These are phyloP conservation scores for Andrena camellia DNA, from an alignment of 2,888 invertebrate genomes.

Conservation along the genomic window DNA sequence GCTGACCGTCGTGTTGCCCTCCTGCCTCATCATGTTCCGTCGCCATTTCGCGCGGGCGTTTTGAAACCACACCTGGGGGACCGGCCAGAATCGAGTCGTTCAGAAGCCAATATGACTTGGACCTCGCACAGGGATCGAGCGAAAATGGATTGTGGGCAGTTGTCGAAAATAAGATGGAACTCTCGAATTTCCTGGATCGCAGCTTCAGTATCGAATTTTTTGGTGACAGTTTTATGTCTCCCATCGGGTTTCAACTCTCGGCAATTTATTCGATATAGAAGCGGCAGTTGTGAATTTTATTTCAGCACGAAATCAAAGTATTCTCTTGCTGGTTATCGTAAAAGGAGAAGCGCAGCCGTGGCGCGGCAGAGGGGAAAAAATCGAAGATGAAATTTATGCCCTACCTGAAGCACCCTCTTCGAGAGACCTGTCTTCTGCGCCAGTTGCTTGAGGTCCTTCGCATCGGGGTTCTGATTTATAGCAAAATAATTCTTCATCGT, in stretches of 20 bases:
- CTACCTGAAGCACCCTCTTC: constrained; percentile 98
- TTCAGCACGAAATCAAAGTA: not conserved
- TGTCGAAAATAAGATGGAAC: too few relatives aligned
- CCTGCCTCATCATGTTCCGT: constrained; percentile 95
- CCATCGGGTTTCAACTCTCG: too few relatives aligned
- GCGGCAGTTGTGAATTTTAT: too few relatives aligned
- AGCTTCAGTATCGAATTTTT: too few relatives aligned
- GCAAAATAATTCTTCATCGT: constrained; percentile 99
- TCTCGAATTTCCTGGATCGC: too few relatives aligned
- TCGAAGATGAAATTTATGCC: constrained; percentile 26
- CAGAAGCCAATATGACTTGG: not conserved
- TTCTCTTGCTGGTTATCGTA: too few relatives aligned
- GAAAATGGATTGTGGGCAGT: too few relatives aligned
- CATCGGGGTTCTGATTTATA: constrained; percentile 99
- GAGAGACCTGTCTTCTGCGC: constrained; percentile 99
- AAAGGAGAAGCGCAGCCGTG: not conserved
- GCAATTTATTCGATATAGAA: too few relatives aligned
- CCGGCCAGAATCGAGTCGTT: constrained; percentile 43
- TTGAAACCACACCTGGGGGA: constrained; percentile 98
- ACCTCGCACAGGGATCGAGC: not conserved
- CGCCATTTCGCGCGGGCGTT: constrained; percentile 99
- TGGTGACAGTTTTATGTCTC: too few relatives aligned
- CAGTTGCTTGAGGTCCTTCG: constrained; percentile 98
- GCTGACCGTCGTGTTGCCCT: constrained; percentile 85
- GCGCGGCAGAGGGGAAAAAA: not conserved